Base-by-base conservation (phyloP, 2,797 vertebrate genomes). In the Mycteria americana region DNA sequence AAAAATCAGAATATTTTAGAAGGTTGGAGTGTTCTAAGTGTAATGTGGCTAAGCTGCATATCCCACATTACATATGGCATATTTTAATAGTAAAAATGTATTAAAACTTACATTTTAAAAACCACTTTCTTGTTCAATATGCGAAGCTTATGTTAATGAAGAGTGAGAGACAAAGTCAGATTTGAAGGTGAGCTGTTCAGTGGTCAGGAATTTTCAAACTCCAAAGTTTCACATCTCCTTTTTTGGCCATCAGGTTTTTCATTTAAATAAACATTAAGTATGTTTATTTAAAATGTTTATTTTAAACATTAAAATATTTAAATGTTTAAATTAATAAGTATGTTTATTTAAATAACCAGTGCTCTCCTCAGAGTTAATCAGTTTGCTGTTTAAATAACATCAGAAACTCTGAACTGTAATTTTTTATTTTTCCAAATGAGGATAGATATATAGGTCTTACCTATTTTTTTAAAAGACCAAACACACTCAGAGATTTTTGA, bases 1-100 rank as follows among this genome's bases (percentile, higher is more conserved):
- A 60, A 46, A 79, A 91, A 88, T 60, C 77, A 77, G 95, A 94
- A 85, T 79, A 64, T 89, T 92, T 95, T 83, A 80, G 72, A 94
- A 87, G 19, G 24, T 19, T 77, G 18, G 35, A 24, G 35, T 85
- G 37, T 83, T 94, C 33, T 70, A 64, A 88, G 57, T 41, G 31
- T 92, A 85, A 39, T 43, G 50, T 75, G 60, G 30, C 56, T 87
- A 57, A 93, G 60, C 78, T 77, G 64, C 64, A 65, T 77, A 80
- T 75, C n/a, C 92, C 35, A 53, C 57, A 78, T 93, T 78, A 83
- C 45, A 69, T 65, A 81, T 54, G 57, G 84, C 86, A 85, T 94
- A 91, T 95, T 94, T 95, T 93, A 87, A 74, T 85, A 85, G 59
- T n/a, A 56, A 86, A 43, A 91, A 59, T 3, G 2, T 51, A 89